A percentile compares a stretch with the other conserved stretches of the same genome.
Evolutionary conservation across 1,140 invertebrate species (phyloP).

Genomic region (Bombyx mandarina): DNA sequence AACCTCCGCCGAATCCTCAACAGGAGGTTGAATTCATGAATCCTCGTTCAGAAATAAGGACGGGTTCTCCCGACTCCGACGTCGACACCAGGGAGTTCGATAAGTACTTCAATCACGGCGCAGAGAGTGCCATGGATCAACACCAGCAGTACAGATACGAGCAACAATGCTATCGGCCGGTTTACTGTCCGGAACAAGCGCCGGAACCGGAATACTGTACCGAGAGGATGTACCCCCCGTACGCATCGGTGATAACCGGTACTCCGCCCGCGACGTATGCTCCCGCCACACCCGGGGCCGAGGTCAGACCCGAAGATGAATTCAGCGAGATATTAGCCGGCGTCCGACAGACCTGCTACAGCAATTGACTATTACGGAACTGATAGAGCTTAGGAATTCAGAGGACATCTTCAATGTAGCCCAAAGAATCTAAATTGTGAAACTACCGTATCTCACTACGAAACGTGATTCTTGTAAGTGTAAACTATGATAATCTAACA

Average conservation of each 20-base stretch:
- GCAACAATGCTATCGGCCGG: slow-evolving; percentile 45
- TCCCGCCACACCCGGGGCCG: slow-evolving; percentile 62
- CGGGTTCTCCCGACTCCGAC: slow-evolving; percentile 67
- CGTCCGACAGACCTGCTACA: slow-evolving; percentile 88
- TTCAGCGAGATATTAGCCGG: slow-evolving; percentile 89
- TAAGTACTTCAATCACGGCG: slow-evolving; percentile 77
- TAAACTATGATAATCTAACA: too few relatives aligned
- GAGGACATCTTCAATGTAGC: slow-evolving; percentile 35
- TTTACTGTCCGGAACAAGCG: slow-evolving; percentile 41
- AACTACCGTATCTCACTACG: not conserved
- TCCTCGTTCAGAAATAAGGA: slow-evolving; percentile 52
- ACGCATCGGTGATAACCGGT: slow-evolving; percentile 54
- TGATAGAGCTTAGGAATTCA: slow-evolving; percentile 21
- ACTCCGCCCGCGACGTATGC: slow-evolving; percentile 38
- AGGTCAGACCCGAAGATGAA: slow-evolving; percentile 81
- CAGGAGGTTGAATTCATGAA: slow-evolving; percentile 47
- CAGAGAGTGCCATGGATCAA: slow-evolving; percentile 50
- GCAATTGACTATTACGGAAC: slow-evolving; percentile 74
- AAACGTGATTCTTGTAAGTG: slow-evolving; percentile 6
- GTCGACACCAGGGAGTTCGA: slow-evolving; percentile 76
- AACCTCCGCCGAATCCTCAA: slow-evolving; percentile 38
- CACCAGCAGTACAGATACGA: slow-evolving; percentile 57
- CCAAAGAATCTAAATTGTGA: slow-evolving; percentile 29
- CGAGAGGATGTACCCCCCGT: slow-evolving; percentile 61
- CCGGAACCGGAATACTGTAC: slow-evolving; percentile 71